These are phyloP conservation scores for Helicoverpa zea DNA, from an alignment of 1,140 invertebrate species.

Conservation along the genomic window DNA sequence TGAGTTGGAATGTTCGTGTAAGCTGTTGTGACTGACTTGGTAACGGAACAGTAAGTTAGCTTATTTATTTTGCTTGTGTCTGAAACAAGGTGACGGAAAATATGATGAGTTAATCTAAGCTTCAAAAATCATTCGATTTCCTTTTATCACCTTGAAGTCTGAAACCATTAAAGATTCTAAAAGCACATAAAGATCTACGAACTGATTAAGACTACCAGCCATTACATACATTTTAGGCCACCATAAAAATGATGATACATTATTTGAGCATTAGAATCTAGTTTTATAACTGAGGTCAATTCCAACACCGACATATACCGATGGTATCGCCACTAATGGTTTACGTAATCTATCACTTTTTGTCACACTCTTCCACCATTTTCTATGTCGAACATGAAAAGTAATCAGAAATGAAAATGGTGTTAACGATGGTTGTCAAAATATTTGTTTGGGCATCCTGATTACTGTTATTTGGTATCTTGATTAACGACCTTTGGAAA, in stretches of 20 bases:
- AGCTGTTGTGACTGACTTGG: no score
- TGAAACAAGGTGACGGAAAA: no score
- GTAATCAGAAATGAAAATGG: slow-evolving; percentile 48
- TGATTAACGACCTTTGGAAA: slow-evolving; percentile 18
- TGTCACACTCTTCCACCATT: slow-evolving; percentile 56
- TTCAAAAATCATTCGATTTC: no score
- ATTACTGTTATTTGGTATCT: slow-evolving; percentile 35
- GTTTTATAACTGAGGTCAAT: slow-evolving; percentile 34
- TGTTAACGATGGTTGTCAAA: slow-evolving; percentile 27
- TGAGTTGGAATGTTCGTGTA: no score
- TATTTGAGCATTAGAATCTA: neutral
- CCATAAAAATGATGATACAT: slow-evolving; percentile 12
- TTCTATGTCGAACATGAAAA: slow-evolving; percentile 30
- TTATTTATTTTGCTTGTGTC: no score
- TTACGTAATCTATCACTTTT: slow-evolving; percentile 64
- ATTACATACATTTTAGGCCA: neutral
- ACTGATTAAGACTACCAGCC: no score
- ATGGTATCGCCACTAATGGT: slow-evolving; percentile 65
- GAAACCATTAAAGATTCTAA: neutral
- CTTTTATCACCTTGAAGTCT: neutral
- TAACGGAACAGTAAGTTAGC: no score
- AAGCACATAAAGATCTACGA: neutral
- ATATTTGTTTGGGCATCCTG: slow-evolving; percentile 24
- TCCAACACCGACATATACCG: slow-evolving; percentile 15
- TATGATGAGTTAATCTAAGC: no score